phyloP scores from a whole-genome alignment of 2,888 invertebrate species.

The Diaphora mendica region DNA sequence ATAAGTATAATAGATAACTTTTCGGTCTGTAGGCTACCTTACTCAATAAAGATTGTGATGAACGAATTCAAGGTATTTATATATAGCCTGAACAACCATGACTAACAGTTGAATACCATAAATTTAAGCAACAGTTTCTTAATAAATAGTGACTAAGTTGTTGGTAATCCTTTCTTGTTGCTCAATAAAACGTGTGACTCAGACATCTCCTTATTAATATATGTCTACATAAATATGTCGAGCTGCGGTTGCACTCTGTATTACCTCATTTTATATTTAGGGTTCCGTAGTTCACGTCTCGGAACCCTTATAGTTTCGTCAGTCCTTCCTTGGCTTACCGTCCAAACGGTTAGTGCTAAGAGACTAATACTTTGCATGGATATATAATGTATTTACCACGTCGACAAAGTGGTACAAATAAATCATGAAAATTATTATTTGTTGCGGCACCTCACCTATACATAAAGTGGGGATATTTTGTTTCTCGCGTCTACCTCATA shows the following conservation, averaged over 20 bases:
- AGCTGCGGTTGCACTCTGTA: neutral
- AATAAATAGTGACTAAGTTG: conserved; percentile 35
- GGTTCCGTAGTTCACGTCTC: too few relatives aligned
- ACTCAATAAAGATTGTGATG: conserved; percentile 20
- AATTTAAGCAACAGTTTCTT: conserved; percentile 26
- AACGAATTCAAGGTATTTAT: conserved; percentile 13
- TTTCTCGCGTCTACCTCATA: too few relatives aligned
- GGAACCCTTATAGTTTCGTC: too few relatives aligned
- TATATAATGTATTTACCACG: too few relatives aligned
- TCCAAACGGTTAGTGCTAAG: too few relatives aligned
- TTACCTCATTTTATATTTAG: neutral
- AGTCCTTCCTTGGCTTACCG: too few relatives aligned
- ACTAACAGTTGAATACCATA: conserved; percentile 26
- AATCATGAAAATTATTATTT: too few relatives aligned
- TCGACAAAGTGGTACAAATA: too few relatives aligned
- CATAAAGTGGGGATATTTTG: too few relatives aligned
- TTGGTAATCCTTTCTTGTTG: conserved; percentile 22
- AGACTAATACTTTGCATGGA: too few relatives aligned
- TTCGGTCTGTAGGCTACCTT: conserved; percentile 30
- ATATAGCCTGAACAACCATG: neutral
- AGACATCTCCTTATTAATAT: conserved; percentile 23
- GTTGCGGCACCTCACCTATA: too few relatives aligned
- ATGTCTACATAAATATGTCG: conserved; percentile 5
- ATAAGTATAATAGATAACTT: conserved; percentile 27
- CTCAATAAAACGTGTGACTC: conserved; percentile 36